Evolutionary conservation across 2,888 invertebrate species (phyloP), one percentile per base, ranked within the genome.

Genomic region (Oscheius sp.): DNA sequence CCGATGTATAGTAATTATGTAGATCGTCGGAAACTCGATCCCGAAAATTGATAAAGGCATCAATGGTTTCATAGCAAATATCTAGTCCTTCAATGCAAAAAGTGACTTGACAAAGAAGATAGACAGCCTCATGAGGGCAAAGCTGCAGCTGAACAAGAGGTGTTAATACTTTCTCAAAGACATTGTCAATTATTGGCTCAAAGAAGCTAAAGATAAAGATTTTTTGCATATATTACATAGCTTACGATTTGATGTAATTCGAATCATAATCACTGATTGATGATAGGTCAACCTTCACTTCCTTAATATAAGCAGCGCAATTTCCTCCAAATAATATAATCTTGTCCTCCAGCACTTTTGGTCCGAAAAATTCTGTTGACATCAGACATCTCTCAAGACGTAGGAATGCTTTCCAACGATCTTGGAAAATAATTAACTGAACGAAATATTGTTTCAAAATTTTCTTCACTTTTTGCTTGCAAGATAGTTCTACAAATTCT

Each of bases 51-150:
- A 73, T 69, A 4, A 70, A 68, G 2, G 70, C 66, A 8, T 66
- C 49, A 0, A 73, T 50, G 1, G 68, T 68, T 8, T 66, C 56
- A 14, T 33, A 17, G 1, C 51, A 36, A n/a, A 64, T 38, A 8
- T 59, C 59, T 26, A 59, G 44, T 2, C 59, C 75, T 41, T 71
- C 71, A 26, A 72, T 56, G 20, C 68, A 67, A 67, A 73, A 75
- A 22, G 66, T 38, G 0, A 75, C 56, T 41, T 73, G 73, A 62
- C 72, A 73, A 14, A 75, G 50, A 66, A 75, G 71, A 24, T 73
- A 75, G 24, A 71, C 57, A 28, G 68, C 49, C 50, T 75, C 75
- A 17, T 70, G 65, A 0, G 64, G 45, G 14, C 67, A 66, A 1
- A 73, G 73, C 20, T 68, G 57, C 30, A 75, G 17, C 5, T 75